Conservation (phyloP, 23 tunicate species). For the Aplidium turbinatum region DNA sequence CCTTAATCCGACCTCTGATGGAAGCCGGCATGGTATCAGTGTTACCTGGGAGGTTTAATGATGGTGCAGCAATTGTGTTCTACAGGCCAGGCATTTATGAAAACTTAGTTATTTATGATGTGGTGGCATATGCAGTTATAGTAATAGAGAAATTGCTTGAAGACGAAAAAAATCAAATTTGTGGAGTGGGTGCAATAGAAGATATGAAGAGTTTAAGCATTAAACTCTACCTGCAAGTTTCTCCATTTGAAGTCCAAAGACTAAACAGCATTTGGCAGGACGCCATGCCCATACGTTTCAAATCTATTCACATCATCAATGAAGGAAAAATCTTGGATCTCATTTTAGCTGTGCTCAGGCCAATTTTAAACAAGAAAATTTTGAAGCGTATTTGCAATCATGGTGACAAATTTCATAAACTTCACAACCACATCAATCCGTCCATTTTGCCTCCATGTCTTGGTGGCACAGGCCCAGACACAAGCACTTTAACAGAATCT, state of each 20-base stretch:
- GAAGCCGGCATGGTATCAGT: constrained; percentile 25
- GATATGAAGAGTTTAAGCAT: constrained; percentile 31
- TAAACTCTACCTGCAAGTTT: constrained; percentile 10
- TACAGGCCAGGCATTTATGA: constrained; percentile 37
- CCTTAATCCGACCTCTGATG: constrained; percentile 25
- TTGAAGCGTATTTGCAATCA: constrained; percentile 20
- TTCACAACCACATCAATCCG: constrained; percentile 39
- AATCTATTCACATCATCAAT: constrained; percentile 31
- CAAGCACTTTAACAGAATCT: too few relatives aligned
- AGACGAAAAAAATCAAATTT: constrained; percentile 28
- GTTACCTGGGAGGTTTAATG: constrained; percentile 39
- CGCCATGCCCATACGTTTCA: constrained; percentile 46
- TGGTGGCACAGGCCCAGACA: constrained; percentile 57
- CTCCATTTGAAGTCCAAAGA: constrained; percentile 23
- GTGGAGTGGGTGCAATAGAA: constrained; percentile 22
- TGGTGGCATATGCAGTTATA: constrained; percentile 28
- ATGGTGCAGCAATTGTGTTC: constrained; percentile 42
- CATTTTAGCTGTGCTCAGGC: constrained; percentile 10
- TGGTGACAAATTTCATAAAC: constrained; percentile 9
- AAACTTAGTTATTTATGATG: constrained; percentile 17
- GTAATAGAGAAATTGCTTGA: constrained; percentile 36
- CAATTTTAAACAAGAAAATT: constrained; percentile 27
- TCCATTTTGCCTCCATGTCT: constrained; percentile 13
- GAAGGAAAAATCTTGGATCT: constrained; percentile 18
- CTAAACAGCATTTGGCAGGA: constrained; percentile 29